Percentiles rank a stretch among this genome's conserved stretches.
Conservation (phyloP, 1,140 invertebrate species). For the Drosophila willistoni region DNA sequence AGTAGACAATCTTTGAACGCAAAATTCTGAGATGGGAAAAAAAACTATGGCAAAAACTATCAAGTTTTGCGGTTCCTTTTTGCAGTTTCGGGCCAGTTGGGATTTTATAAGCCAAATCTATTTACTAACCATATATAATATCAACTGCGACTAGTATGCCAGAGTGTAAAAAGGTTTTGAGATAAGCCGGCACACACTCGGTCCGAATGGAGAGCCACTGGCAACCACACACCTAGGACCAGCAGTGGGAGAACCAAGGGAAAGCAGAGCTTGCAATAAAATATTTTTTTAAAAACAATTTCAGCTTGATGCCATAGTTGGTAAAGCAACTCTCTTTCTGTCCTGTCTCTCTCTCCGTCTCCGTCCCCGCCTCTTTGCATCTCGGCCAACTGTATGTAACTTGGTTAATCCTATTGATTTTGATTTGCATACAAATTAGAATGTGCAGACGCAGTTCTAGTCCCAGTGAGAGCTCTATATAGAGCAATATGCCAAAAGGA, state of each 20-base stretch:
- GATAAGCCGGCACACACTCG: slow-evolving; percentile 54
- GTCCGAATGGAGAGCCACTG: background rate
- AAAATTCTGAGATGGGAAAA: background rate
- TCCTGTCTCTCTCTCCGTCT: background rate
- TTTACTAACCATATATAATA: slow-evolving; percentile 34
- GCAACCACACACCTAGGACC: background rate
- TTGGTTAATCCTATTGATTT: slow-evolving; percentile 81
- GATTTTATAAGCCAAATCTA: slow-evolving; percentile 13
- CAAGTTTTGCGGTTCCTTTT: background rate
- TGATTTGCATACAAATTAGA: slow-evolving; percentile 81
- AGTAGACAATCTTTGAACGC: background rate
- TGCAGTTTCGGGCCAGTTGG: background rate
- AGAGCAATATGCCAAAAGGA: slow-evolving; percentile 67
- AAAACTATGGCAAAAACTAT: background rate
- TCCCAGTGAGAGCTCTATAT: slow-evolving; percentile 19
- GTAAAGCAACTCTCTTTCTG: slow-evolving; percentile 9
- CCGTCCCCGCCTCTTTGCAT: slow-evolving; percentile 20
- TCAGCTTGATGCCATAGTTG: slow-evolving; percentile 33
- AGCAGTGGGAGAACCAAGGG: background rate
- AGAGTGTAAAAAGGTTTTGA: slow-evolving; percentile 60
- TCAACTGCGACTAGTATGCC: slow-evolving; percentile 60
- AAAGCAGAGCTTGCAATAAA: slow-evolving; percentile 40
- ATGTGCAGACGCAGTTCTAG: slow-evolving; percentile 40
- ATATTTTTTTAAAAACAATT: slow-evolving; percentile 79
- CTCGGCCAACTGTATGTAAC: slow-evolving; percentile 60